Conservation (phyloP, 2,888 invertebrate genomes). For the Protonemura montana region DNA sequence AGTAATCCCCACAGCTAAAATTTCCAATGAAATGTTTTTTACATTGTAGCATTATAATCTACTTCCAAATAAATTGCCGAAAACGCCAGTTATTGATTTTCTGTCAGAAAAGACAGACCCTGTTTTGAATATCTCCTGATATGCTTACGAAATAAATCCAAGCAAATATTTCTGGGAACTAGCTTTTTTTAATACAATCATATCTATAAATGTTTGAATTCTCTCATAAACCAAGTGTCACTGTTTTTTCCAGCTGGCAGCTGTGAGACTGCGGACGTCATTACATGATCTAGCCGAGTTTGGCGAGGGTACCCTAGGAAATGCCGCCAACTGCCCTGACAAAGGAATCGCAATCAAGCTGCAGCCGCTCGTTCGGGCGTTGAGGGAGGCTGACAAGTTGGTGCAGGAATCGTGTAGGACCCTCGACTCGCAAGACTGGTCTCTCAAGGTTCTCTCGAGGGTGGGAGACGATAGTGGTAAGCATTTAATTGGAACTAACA, state of each 20-base stretch:
- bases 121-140: too few species aligned
- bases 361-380: slow-evolving; percentile 78
- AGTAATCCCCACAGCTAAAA: too few species aligned
- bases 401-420: slow-evolving; percentile 79
- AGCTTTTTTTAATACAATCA: too few species aligned
- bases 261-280: slow-evolving; percentile 78
- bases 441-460: slow-evolving; percentile 69
- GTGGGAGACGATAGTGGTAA: slow-evolving; percentile 60
- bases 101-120: too few species aligned
- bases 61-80: too few species aligned
- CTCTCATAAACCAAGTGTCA: too few species aligned
- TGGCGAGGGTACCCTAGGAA: slow-evolving; percentile 86
- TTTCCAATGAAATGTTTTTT: too few species aligned
- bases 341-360: slow-evolving; percentile 78
- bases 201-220: too few species aligned
- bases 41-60: too few species aligned
- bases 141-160: too few species aligned
- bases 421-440: slow-evolving; percentile 81
- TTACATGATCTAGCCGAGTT: slow-evolving; percentile 89
- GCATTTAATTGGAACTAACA: neutral
- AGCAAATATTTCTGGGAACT: too few species aligned
- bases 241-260: slow-evolving; percentile 72
- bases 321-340: slow-evolving; percentile 83
- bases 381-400: slow-evolving; percentile 80
- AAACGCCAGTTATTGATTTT: too few species aligned